Evolutionary conservation across 1,140 invertebrate species (phyloP).

Genomic region (Periplaneta americana): DNA sequence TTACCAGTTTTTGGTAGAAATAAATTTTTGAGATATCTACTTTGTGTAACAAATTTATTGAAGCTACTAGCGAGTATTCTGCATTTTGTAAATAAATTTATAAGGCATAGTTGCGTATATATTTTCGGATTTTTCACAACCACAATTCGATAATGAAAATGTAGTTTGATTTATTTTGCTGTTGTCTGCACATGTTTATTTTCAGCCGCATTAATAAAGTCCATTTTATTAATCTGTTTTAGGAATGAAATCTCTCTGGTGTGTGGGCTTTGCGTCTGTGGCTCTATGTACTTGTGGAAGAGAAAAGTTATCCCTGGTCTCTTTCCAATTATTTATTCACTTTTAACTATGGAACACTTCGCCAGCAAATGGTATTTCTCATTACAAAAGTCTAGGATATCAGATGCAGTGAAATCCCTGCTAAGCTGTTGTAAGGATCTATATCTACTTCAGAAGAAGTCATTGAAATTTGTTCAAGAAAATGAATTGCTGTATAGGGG

Average conservation of each 20-base stretch:
- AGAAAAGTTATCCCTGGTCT: not conserved
- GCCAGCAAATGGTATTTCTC: not conserved
- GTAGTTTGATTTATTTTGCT: too few species aligned
- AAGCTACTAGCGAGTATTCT: too few species aligned
- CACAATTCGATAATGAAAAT: too few species aligned
- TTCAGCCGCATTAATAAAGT: too few species aligned
- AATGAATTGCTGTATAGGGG: not conserved
- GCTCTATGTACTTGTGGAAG: not conserved
- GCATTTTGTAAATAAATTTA: too few species aligned
- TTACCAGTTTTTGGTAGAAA: too few species aligned
- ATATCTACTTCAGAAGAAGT: not conserved
- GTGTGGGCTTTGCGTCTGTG: not conserved
- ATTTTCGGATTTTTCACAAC: too few species aligned
- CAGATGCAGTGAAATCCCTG: not conserved
- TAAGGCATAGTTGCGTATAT: too few species aligned
- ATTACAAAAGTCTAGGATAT: not conserved
- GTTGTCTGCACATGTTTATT: too few species aligned
- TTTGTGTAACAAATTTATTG: too few species aligned
- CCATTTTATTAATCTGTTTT: too few species aligned
- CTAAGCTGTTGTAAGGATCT: not conserved
- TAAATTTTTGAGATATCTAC: too few species aligned
- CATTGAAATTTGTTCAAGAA: conserved; percentile 1
- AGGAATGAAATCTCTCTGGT: not conserved
- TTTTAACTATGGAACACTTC: not conserved
- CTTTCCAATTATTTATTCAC: not conserved